phyloP scores from a whole-genome alignment of 1,140 invertebrate species.

The Galendromus occidentalis region DNA sequence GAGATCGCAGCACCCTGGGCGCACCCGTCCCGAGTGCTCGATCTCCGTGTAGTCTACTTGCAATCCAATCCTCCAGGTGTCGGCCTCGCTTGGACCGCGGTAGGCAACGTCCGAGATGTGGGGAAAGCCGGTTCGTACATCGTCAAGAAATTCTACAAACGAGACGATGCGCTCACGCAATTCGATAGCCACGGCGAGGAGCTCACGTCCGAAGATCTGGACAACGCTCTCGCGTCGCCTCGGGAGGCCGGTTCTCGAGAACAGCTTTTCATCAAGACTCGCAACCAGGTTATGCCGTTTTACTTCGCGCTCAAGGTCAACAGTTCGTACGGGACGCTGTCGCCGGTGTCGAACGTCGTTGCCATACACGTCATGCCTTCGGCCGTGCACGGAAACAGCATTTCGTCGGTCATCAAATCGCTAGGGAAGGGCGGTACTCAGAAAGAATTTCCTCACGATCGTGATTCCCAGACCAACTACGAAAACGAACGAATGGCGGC shows the following conservation, averaged over 20 bases:
- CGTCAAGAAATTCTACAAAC: background rate
- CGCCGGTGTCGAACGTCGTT: background rate
- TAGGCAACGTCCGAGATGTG: background rate
- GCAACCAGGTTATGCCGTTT: background rate
- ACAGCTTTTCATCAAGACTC: background rate
- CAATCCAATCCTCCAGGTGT: constrained; percentile 8
- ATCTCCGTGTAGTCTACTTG: constrained; percentile 5
- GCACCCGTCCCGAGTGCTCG: background rate
- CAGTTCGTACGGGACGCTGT: background rate
- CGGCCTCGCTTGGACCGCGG: background rate
- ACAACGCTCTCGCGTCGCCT: background rate
- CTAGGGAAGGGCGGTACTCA: too few species aligned
- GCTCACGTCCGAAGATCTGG: background rate
- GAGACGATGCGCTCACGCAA: background rate
- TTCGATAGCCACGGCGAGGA: background rate
- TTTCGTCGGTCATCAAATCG: too few species aligned
- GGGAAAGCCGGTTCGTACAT: background rate
- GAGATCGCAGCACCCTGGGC: background rate
- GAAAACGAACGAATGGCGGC: too few species aligned
- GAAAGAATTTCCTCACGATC: too few species aligned
- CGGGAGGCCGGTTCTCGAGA: background rate
- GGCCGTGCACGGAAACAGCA: background rate
- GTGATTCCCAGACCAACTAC: too few species aligned
- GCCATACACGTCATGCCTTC: background rate
- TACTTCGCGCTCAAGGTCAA: constrained; percentile 8